phyloP scores from a whole-genome alignment of 2,888 invertebrate species.

The Dasysyrphus albostriatus region DNA sequence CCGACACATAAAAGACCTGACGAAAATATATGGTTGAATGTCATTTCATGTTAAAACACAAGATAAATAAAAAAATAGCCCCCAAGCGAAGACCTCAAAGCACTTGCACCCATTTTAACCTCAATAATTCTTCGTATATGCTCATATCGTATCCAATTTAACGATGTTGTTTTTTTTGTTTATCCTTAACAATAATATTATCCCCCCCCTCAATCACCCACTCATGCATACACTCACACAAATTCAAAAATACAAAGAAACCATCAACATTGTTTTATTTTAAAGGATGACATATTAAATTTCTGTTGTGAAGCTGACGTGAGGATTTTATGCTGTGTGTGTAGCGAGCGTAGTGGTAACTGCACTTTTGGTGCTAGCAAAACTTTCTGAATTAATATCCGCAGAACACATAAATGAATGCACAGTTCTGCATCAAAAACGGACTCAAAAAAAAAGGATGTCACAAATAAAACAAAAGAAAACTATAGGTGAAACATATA shows the following conservation, averaged over 20 bases:
- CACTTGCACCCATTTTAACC: conserved; percentile 63
- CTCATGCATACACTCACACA: too few relatives aligned
- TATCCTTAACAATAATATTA: conserved; percentile 18
- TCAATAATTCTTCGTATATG: conserved; percentile 33
- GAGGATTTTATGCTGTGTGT: not conserved
- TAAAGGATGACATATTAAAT: conserved; percentile 51
- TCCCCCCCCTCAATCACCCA: not conserved
- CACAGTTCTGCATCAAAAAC: conserved; percentile 51
- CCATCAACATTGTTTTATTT: conserved; percentile 17
- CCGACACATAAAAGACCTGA: not conserved
- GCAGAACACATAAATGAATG: conserved; percentile 62
- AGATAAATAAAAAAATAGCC: conserved; percentile 54
- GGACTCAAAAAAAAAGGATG: conserved; percentile 31
- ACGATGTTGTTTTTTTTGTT: conserved; percentile 15
- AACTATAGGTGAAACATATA: conserved; percentile 25
- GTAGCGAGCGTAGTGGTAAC: conserved; percentile 3
- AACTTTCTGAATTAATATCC: conserved; percentile 63
- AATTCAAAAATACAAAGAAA: conserved; percentile 11
- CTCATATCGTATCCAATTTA: conserved; percentile 47
- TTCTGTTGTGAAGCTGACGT: conserved; percentile 6
- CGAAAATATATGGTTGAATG: conserved; percentile 36
- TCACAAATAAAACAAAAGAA: conserved; percentile 32
- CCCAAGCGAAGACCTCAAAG: conserved; percentile 28
- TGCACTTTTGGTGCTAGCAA: conserved; percentile 16
- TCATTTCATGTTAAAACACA: conserved; percentile 43